phyloP scores from a whole-genome alignment of 2,888 invertebrate genomes.

The Notocelia uddmanniana region DNA sequence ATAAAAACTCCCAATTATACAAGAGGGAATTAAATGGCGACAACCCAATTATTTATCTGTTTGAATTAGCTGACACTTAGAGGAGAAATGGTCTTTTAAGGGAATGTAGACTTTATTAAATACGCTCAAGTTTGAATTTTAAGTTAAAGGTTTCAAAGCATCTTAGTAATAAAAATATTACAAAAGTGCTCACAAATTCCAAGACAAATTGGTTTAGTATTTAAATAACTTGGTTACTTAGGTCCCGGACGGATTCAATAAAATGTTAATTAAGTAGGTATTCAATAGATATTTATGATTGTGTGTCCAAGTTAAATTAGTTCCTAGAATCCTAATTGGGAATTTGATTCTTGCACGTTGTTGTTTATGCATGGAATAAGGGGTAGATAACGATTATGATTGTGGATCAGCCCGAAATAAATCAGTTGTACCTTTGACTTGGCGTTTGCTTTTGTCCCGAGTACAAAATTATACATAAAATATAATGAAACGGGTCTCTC shows the following conservation, averaged over 20 bases:
- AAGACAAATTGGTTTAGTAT: background rate
- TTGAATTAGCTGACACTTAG: constrained; percentile 32
- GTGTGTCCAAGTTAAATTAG: too few relatives aligned
- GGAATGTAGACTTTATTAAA: background rate
- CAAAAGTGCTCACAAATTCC: background rate
- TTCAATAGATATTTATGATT: too few relatives aligned
- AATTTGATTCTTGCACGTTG: too few relatives aligned
- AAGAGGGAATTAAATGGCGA: constrained; percentile 31
- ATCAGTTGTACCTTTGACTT: too few relatives aligned
- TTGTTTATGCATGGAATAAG: too few relatives aligned
- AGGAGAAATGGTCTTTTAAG: constrained; percentile 15
- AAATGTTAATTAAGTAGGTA: too few relatives aligned
- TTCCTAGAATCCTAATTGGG: too few relatives aligned
- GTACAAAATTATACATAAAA: too few relatives aligned
- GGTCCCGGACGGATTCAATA: background rate
- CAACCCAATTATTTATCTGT: constrained; percentile 41
- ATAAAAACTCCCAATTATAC: constrained; percentile 38
- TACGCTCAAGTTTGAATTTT: background rate
- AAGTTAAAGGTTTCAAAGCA: background rate
- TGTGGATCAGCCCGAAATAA: too few relatives aligned
- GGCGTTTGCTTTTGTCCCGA: too few relatives aligned
- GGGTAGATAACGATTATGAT: too few relatives aligned
- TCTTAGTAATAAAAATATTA: background rate
- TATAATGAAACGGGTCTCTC: too few relatives aligned
- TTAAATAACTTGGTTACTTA: background rate